Base-by-base conservation (phyloP, 53 echinoderm and acorn worm genomes). In the Zoroaster sp. region DNA sequence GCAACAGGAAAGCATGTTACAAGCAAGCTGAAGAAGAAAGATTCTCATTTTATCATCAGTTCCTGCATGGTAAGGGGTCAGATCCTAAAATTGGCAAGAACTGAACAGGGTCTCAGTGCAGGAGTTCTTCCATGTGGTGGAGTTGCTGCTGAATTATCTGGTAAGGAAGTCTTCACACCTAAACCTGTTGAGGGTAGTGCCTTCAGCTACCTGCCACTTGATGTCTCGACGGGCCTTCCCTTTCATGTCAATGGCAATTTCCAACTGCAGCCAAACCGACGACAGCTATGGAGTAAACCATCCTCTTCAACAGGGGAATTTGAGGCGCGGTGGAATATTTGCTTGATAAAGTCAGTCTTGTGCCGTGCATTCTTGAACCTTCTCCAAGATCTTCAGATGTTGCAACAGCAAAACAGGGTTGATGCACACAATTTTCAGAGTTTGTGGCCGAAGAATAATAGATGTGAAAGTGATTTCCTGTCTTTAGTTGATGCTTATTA, bases 241-340 rank as follows among this genome's bases (percentile, higher is more conserved):
- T 89, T 97, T 17, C 98, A 97, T 55, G 78, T 94, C 43, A 92
- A 97, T 82, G 98, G 95, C 1, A 91, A 89, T 51, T 97, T 97
- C 81, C 40, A 80, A 36, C 83, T 92, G 65, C 81, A 88, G 35
- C 92, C 92, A 66, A 88, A 92, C 44, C 81, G 92, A 17, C 70
- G 92, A 18, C 82, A 82, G 47, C 75, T 93, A 3, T 89, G 93
- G 78, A 81, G 86, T 20, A 85, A 63, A 43, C 31, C 85, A 4
- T 88, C 89, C 5, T 53, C 75, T n/a, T 40, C 41, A 41, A 6
- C 74, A 69, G 68, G 66, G 66, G 89, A 89, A 40, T 93, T 89
- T 31, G 89, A 89, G 17, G 43, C 83, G 20, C 42, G 72, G 43
- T 93, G 93, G 93, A 93, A 93, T 35, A 32, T 74, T 8, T 74